Evolutionary conservation across 2,113 vertebrate species (phyloP).

Genomic region (Ptyas mucosa): DNA sequence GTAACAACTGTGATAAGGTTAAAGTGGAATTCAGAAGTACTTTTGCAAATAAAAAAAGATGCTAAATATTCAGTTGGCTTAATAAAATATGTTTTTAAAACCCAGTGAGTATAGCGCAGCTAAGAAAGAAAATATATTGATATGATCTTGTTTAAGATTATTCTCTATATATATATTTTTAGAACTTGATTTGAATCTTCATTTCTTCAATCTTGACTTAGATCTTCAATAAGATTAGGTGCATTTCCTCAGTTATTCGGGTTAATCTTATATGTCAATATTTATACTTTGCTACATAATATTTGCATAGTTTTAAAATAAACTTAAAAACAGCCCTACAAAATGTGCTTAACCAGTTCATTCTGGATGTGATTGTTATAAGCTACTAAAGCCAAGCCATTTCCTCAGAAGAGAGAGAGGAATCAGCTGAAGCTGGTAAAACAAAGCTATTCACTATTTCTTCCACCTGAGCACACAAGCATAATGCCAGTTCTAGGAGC

Average conservation of each 20-base stretch:
- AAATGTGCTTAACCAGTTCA: neutral
- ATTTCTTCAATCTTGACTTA: neutral
- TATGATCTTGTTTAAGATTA: neutral
- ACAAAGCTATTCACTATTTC: neutral
- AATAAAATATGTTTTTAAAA: neutral
- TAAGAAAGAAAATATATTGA: neutral
- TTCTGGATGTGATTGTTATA: neutral
- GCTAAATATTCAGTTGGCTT: neutral
- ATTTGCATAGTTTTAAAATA: neutral
- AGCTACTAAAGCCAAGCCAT: neutral
- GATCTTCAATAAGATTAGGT: neutral
- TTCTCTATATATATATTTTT: neutral
- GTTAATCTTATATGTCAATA: neutral
- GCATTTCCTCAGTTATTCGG: neutral
- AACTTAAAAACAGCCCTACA: neutral
- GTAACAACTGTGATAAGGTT: neutral
- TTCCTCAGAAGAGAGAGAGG: neutral
- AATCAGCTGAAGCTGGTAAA: neutral
- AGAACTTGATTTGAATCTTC: neutral
- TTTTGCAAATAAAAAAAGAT: neutral
- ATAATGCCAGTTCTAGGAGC: neutral
- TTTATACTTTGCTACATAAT: neutral
- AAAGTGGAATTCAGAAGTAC: neutral
- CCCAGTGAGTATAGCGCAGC: neutral
- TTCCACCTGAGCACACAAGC: neutral